A percentile compares a stretch with the other conserved stretches of the same genome.
Conservation (phyloP, 2,888 invertebrate genomes). For the Eubasilissa splendida region DNA sequence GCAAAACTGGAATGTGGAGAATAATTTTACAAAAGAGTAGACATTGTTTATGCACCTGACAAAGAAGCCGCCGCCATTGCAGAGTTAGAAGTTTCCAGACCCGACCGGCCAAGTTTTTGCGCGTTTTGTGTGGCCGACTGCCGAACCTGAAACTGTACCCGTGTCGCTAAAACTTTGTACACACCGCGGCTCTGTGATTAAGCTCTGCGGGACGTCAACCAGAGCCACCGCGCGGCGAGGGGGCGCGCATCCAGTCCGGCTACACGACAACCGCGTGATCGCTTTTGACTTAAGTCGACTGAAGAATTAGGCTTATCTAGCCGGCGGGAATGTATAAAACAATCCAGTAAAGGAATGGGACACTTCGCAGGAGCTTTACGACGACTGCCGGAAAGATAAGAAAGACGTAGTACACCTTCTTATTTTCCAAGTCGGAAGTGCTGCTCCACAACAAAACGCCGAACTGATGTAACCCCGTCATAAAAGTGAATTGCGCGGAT, state of each 20-base stretch:
- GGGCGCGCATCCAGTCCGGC: not conserved
- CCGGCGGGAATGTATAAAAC: not conserved
- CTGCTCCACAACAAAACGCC: slow-evolving; percentile 33
- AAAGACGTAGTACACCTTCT: slow-evolving; percentile 15
- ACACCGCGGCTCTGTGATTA: slow-evolving; percentile 22
- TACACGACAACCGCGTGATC: not conserved
- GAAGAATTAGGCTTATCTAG: slow-evolving; percentile 3
- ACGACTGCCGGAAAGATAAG: slow-evolving; percentile 17
- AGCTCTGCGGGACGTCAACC: slow-evolving; percentile 19
- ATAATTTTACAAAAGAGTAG: slow-evolving; percentile 37
- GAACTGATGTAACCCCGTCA: slow-evolving; percentile 26
- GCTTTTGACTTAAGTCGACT: not conserved
- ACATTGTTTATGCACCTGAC: slow-evolving; percentile 39
- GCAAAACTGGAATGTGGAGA: not conserved
- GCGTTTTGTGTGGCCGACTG: slow-evolving; percentile 30
- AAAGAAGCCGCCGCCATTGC: slow-evolving; percentile 29
- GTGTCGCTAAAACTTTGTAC: slow-evolving; percentile 19
- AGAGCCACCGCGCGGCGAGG: slow-evolving; percentile 10
- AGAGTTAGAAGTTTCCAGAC: slow-evolving; percentile 35
- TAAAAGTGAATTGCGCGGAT: slow-evolving; percentile 39
- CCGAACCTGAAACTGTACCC: slow-evolving; percentile 29
- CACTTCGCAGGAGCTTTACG: slow-evolving; percentile 1
- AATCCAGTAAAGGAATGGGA: not conserved
- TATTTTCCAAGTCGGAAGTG: slow-evolving; percentile 26
- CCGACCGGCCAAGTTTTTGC: slow-evolving; percentile 41